Evolutionary conservation across 2,888 invertebrate genomes (phyloP).

Genomic region (Nomada ferruginata): DNA sequence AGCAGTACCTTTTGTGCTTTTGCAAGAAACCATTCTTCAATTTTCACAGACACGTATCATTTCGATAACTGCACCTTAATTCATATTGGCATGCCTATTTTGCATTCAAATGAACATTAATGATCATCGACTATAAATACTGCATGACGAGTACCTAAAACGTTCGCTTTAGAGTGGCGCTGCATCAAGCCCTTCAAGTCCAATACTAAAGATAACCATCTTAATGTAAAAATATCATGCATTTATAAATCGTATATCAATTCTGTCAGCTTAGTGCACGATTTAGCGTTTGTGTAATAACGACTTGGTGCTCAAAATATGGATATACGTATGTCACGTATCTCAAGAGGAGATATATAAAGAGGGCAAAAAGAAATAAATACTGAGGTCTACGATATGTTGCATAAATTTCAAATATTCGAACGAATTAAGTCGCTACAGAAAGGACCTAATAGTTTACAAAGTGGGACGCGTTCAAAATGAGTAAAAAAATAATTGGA

Average conservation of each 20-base stretch:
- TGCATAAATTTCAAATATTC: background rate
- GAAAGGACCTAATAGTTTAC: background rate
- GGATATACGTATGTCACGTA: background rate
- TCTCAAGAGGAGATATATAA: background rate
- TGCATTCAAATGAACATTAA: slow-evolving; percentile 9
- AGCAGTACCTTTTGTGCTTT: background rate
- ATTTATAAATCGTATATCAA: background rate
- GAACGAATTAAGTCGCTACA: background rate
- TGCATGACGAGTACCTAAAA: background rate
- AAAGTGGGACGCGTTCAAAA: background rate
- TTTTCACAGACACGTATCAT: background rate
- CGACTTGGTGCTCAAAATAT: background rate
- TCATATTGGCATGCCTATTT: background rate
- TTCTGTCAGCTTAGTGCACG: background rate
- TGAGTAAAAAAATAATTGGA: background rate
- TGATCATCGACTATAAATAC: slow-evolving; percentile 21
- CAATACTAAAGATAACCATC: background rate
- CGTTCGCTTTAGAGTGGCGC: background rate
- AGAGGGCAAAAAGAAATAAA: background rate
- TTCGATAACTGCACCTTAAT: background rate
- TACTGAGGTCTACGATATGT: too few relatives aligned
- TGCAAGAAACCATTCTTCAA: too few relatives aligned
- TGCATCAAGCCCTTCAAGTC: background rate
- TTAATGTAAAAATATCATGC: background rate
- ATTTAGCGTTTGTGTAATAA: background rate